Conservation (phyloP, 2,113 vertebrate genomes). For the Trichechus manatus region DNA sequence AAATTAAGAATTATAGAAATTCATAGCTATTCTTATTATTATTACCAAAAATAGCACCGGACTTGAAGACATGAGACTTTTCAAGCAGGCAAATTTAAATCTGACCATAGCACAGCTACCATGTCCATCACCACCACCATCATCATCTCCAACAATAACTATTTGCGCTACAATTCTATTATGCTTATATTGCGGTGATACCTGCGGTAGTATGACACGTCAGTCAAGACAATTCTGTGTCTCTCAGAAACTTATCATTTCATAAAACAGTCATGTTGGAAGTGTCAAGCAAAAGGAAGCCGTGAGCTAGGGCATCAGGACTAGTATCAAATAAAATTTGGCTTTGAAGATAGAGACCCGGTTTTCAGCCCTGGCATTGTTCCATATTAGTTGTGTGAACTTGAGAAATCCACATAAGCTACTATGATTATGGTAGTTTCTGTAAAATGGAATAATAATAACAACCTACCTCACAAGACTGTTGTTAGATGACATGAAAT, state of each 20-base stretch:
- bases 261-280: not conserved
- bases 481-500: not conserved
- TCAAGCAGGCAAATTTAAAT: not conserved
- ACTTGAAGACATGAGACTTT: not conserved
- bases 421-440: not conserved
- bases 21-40: not conserved
- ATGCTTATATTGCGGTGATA: not conserved
- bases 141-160: not conserved
- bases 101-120: not conserved
- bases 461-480: not conserved
- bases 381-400: not conserved
- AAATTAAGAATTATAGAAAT: slow-evolving; percentile 18
- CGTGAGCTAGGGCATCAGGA: rapidly evolving
- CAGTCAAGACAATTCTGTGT: not conserved
- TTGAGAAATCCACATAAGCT: not conserved
- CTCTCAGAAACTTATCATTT: not conserved
- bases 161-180: not conserved
- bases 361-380: not conserved
- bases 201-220: not conserved
- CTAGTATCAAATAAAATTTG: not conserved
- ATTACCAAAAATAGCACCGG: not conserved
- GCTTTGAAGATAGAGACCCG: not conserved
- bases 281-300: not conserved
- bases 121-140: not conserved
- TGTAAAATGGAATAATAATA: not conserved